Evolutionary conservation across 1,140 invertebrate species (phyloP).

Genomic region (Heliconius eleuchia): DNA sequence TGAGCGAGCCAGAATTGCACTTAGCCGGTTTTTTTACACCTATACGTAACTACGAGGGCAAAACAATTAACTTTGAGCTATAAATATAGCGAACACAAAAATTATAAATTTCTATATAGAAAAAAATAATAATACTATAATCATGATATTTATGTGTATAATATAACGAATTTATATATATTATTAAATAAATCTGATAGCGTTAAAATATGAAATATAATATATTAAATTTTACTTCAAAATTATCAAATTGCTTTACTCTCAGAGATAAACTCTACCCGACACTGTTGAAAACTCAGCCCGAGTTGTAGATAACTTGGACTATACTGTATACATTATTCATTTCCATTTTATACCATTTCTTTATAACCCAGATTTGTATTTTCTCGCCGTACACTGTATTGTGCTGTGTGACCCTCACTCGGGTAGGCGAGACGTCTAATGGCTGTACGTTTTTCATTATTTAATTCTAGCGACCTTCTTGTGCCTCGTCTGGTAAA

Average conservation of each 20-base stretch:
- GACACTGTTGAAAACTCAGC: neutral
- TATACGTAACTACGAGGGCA: no score
- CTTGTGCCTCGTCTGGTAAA: neutral
- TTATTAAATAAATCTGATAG: no score
- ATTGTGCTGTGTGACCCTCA: neutral
- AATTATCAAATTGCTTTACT: neutral
- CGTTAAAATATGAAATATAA: no score
- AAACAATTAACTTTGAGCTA: no score
- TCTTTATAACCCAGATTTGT: constrained; percentile 10
- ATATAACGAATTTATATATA: no score
- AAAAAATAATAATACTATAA: no score
- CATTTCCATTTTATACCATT: neutral
- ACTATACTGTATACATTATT: neutral
- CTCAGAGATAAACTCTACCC: neutral
- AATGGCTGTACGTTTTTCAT: constrained; percentile 2
- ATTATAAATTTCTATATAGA: no score
- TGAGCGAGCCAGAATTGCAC: no score
- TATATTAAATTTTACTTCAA: neutral
- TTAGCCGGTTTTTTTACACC: no score
- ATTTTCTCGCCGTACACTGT: neutral
- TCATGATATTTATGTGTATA: no score
- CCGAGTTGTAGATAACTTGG: neutral
- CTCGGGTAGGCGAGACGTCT: constrained; percentile 2
- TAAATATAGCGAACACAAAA: no score
- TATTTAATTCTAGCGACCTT: neutral